These are phyloP conservation scores for Crypturellus undulatus DNA, from an alignment of 2,113 vertebrate species.

Conservation along the genomic window DNA sequence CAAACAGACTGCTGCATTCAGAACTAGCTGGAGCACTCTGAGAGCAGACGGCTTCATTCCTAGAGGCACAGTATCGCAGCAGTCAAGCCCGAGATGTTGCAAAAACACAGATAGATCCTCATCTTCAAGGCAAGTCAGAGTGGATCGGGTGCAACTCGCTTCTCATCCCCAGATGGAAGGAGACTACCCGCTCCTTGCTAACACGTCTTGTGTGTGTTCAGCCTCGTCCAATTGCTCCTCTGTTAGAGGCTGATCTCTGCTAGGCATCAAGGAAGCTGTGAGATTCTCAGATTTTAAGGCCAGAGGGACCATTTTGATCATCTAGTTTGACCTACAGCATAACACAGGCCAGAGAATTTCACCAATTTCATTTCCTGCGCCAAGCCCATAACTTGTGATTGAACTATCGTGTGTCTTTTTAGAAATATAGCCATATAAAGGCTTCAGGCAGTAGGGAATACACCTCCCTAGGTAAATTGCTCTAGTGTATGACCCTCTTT, in stretches of 20 bases:
- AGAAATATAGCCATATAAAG: background rate
- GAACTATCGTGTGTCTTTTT: background rate
- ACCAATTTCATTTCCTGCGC: conserved; percentile 38
- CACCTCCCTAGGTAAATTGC: conserved; percentile 18
- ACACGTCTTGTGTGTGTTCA: background rate
- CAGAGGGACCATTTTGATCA: conserved; percentile 64
- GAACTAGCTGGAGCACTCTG: conserved; percentile 57
- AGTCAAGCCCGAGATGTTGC: conserved; percentile 66
- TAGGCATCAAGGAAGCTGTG: background rate
- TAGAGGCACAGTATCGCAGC: conserved; percentile 68
- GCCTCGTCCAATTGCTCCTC: conserved; percentile 42
- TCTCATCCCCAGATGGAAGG: conserved; percentile 1
- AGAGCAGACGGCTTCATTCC: conserved; percentile 68
- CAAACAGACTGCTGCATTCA: conserved; percentile 72
- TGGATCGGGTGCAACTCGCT: conserved; percentile 31
- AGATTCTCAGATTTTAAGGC: conserved; percentile 55
- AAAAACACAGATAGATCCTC: conserved; percentile 70
- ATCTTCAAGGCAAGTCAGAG: conserved; percentile 32
- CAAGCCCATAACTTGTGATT: conserved; percentile 39
- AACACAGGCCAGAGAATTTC: conserved; percentile 51
- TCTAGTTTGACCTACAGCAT: conserved; percentile 41
- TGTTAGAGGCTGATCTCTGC: background rate
- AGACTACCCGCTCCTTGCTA: conserved; percentile 6
- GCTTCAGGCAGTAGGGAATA: conserved; percentile 31
- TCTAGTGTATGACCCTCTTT: conserved; percentile 37